phyloP scores from a whole-genome alignment of 2,888 invertebrate species.

The Cataglyphis livida region DNA sequence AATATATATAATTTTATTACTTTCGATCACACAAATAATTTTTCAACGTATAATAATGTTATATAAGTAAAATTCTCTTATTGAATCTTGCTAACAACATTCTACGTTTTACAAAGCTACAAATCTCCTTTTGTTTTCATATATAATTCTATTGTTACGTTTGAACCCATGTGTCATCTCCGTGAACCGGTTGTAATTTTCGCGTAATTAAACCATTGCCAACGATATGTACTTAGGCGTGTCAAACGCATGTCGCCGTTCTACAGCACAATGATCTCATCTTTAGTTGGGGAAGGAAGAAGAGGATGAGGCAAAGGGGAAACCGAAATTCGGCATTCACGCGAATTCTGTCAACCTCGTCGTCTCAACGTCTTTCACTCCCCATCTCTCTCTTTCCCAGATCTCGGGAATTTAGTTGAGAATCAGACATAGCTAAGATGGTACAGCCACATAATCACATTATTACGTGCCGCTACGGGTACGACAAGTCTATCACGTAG shows the following conservation, averaged over 20 bases:
- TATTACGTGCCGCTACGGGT: constrained; percentile 54
- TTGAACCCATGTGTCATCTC: neutral
- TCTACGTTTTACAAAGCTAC: neutral
- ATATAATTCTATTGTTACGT: constrained; percentile 18
- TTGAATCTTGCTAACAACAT: neutral
- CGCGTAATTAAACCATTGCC: constrained; percentile 42
- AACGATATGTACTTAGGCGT: constrained; percentile 29
- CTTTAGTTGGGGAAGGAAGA: neutral
- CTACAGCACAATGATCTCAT: constrained; percentile 15
- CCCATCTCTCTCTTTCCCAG: neutral
- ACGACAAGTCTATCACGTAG: constrained; percentile 44
- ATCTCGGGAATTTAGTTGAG: constrained; percentile 10
- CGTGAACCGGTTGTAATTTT: constrained; percentile 19
- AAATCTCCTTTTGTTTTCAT: neutral
- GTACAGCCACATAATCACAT: constrained; percentile 67
- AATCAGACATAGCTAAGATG: constrained; percentile 41
- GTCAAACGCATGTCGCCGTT: constrained; percentile 31
- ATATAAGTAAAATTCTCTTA: neutral
- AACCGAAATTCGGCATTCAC: constrained; percentile 36
- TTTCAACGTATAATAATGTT: neutral
- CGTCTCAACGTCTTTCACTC: constrained; percentile 17
- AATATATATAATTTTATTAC: neutral
- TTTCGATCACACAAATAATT: neutral
- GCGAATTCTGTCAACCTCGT: constrained; percentile 34
- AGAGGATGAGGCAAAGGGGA: neutral